Evolutionary conservation across 2,888 invertebrate species (phyloP).

Genomic region (Tryphoninae sp.): DNA sequence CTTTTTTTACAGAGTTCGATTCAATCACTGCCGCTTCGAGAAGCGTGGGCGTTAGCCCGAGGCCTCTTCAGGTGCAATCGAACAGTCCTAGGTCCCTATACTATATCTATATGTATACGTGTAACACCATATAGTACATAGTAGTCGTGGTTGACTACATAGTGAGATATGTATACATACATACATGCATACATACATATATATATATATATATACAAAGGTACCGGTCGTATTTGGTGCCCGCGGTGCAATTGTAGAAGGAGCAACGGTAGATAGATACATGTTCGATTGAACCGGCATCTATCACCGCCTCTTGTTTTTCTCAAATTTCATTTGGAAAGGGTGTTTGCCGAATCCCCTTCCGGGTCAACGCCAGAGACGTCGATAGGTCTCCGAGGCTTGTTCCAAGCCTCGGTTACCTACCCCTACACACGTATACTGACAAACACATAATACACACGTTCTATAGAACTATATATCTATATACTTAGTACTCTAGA

Average conservation of each 20-base stretch:
- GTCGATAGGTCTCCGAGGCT: constrained; percentile 57
- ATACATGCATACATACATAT: constrained; percentile 1
- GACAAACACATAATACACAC: constrained; percentile 9
- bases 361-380: constrained; percentile 59
- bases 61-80: constrained; percentile 61
- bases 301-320: constrained; percentile 63
- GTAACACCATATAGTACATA: neutral
- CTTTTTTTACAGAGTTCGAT: constrained; percentile 56
- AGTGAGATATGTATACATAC: neutral
- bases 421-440: constrained; percentile 1
- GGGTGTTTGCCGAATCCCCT: constrained; percentile 64
- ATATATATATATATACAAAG: constrained; percentile 23
- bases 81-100: constrained; percentile 35
- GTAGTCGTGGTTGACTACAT: neutral
- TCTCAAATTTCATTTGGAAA: constrained; percentile 61
- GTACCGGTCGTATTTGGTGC: constrained; percentile 43
- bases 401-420: constrained; percentile 25
- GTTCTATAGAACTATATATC: constrained; percentile 5
- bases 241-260: constrained; percentile 54
- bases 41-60: constrained; percentile 53
- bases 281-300: constrained; percentile 61
- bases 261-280: constrained; percentile 46
- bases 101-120: constrained; percentile 14
- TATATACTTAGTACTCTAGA: neutral
- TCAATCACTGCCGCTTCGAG: constrained; percentile 55